Evolutionary conservation across 2,113 vertebrate species (phyloP), one percentile per base, ranked within the genome.

Genomic region (Tympanuchus pallidicinctus): DNA sequence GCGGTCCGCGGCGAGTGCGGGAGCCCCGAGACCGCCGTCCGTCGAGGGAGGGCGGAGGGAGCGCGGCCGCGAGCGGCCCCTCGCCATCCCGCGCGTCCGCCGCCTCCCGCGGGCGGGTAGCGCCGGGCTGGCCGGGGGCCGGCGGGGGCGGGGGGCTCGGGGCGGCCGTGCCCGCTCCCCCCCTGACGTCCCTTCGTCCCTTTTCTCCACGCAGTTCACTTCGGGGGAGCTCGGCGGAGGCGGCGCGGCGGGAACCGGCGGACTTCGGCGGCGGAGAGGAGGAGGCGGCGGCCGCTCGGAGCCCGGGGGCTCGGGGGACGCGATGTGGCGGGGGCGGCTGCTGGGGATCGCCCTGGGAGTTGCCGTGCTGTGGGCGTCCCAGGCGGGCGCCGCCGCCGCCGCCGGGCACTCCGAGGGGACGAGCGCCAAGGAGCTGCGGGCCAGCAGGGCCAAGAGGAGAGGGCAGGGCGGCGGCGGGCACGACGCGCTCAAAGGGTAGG

Each of bases 401-500:
- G 97, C 97, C 36, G 94, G 95, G 92, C 96, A 96, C 85, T 56
- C 95, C 94, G 96, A 97, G 91, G 92, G 97, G 74, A 97, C 88
- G 90, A 98, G 86, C 80, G 94, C 54, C 91, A 98, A 97, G 96
- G 98, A 98, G 94, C 97, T 97, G 93, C 96, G 98, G 96, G 97
- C 98, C 96, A 99, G 97, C 97, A 97, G 99, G 96, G 98, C 99
- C 92, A 99, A 99, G 97, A 98, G 99, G 96, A 97, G 98, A 96
- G 99, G 98, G 75, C 96, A 97, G 34, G 94, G 97, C 61, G 97
- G 98, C 56, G 97, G 97, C 72, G 98, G 97, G 81, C 98, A 99
- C 90, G 99, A 99, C 84, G 98, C 98, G 38, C 99, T 99, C 40
- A 99, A 99, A 97, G 99, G 99, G 99, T 99, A 98, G 98, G 56